phyloP scores from a whole-genome alignment of 30 jellyfish, hydroid and myxozoan genomes.

The Aurelia sp. region DNA sequence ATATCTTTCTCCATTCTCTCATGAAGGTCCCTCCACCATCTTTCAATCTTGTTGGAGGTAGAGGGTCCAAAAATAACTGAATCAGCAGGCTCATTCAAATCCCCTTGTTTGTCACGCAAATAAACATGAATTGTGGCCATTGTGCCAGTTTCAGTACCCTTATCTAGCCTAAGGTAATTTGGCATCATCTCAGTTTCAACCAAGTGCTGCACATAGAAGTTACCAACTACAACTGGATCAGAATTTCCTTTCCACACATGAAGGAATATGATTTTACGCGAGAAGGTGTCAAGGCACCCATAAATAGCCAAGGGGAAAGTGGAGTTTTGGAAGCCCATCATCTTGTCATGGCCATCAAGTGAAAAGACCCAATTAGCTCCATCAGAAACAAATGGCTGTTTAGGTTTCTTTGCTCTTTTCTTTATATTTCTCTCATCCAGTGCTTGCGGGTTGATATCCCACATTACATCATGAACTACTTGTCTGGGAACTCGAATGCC shows the following conservation, averaged over 20 bases:
- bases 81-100: constrained; percentile 30
- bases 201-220: constrained; percentile 52
- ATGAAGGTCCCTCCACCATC: constrained; percentile 64
- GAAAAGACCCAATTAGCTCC: constrained; percentile 60
- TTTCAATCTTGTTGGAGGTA: constrained; percentile 46
- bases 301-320: constrained; percentile 56
- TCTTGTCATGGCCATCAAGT: constrained; percentile 67
- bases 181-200: constrained; percentile 46
- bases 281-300: constrained; percentile 67
- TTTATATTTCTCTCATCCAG: constrained; percentile 21
- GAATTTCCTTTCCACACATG: constrained; percentile 54
- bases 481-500: constrained; percentile 49
- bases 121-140: constrained; percentile 67
- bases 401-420: constrained; percentile 52
- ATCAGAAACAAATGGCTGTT: constrained; percentile 54
- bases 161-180: constrained; percentile 34
- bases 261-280: constrained; percentile 44
- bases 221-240: constrained; percentile 55
- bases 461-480: constrained; percentile 48
- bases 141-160: constrained; percentile 69
- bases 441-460: constrained; percentile 53
- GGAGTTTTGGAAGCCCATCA: constrained; percentile 38
- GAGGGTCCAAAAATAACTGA: constrained; percentile 54
- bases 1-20: constrained; percentile 44
- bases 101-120: constrained; percentile 40